Percentiles rank a stretch among this genome's conserved stretches.
phyloP scores from a whole-genome alignment of 2,797 vertebrate genomes.

The Cynopterus sphinx region DNA sequence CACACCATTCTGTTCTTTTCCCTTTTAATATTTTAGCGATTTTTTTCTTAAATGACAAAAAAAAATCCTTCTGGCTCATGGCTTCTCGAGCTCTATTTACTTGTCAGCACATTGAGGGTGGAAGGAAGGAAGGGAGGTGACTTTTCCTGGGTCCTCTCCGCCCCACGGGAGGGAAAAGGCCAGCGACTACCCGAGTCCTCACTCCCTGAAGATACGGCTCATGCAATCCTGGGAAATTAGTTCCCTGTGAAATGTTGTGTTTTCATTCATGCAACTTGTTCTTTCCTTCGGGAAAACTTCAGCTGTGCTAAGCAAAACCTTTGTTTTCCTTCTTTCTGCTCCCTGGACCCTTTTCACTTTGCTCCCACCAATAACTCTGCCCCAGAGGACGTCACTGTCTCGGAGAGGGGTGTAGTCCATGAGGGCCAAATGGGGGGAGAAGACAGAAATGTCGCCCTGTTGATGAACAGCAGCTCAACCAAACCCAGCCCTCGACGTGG shows the following conservation, averaged over 20 bases:
- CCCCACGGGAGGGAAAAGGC: not conserved
- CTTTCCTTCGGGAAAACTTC: not conserved
- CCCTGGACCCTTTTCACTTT: not conserved
- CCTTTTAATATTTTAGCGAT: conserved; percentile 57
- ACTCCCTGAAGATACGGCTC: not conserved
- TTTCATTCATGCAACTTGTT: not conserved
- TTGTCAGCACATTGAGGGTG: conserved; percentile 55
- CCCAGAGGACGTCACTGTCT: not conserved
- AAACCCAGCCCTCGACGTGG: not conserved
- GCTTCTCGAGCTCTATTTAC: conserved; percentile 57
- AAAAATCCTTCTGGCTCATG: conserved; percentile 63
- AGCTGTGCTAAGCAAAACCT: not conserved
- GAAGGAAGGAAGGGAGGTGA: not conserved
- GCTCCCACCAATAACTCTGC: not conserved
- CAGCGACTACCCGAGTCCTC: not conserved
- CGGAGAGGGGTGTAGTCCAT: not conserved
- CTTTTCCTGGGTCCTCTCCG: not conserved
- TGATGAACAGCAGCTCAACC: not conserved
- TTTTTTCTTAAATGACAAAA: not conserved
- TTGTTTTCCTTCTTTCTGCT: not conserved
- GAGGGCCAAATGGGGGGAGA: not conserved
- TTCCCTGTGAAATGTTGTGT: not conserved
- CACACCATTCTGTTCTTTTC: not conserved
- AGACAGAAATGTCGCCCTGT: not conserved
- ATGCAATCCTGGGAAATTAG: not conserved